A percentile compares a stretch with the other conserved stretches of the same genome.
These are phyloP conservation scores for Beroe ovata DNA, from an alignment of 37 sponge, comb jelly and placozoan species.

Conservation along the genomic window DNA sequence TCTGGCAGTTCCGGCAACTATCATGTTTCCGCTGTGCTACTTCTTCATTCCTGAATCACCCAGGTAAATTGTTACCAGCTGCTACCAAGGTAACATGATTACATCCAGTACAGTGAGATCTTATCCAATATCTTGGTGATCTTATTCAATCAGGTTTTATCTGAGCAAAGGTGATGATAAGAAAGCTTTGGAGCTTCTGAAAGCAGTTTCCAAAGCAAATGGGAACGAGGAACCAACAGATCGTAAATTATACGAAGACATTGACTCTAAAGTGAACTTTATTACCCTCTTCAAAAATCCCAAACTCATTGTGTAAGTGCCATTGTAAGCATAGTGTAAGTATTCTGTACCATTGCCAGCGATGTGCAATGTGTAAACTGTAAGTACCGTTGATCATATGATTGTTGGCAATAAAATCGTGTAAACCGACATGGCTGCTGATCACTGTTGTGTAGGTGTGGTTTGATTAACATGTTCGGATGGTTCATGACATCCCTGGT, in stretches of 20 bases:
- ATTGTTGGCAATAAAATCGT: no score
- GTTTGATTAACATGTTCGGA: slow-evolving; percentile 56
- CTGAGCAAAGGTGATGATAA: slow-evolving; percentile 22
- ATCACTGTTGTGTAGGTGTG: no score
- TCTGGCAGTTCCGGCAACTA: slow-evolving; percentile 33
- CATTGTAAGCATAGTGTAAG: background rate
- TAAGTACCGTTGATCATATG: no score
- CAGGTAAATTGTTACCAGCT: slow-evolving; percentile 24
- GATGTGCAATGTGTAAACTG: no score
- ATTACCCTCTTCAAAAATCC: background rate
- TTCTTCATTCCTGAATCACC: slow-evolving; percentile 55
- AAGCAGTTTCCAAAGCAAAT: background rate
- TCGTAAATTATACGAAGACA: slow-evolving; percentile 19
- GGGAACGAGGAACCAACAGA: background rate
- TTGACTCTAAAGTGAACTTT: background rate
- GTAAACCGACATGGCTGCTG: no score
- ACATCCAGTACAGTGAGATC: no score
- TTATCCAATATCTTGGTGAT: no score
- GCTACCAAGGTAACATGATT: no score
- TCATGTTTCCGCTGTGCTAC: slow-evolving; percentile 49
- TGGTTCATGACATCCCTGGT: slow-evolving; percentile 66
- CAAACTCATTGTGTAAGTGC: background rate
- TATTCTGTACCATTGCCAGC: no score
- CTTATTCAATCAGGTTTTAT: no score
- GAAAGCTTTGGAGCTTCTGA: background rate